These are phyloP conservation scores for Chinchilla lanigera DNA, from an alignment of 2,113 vertebrate species.

Conservation along the genomic window DNA sequence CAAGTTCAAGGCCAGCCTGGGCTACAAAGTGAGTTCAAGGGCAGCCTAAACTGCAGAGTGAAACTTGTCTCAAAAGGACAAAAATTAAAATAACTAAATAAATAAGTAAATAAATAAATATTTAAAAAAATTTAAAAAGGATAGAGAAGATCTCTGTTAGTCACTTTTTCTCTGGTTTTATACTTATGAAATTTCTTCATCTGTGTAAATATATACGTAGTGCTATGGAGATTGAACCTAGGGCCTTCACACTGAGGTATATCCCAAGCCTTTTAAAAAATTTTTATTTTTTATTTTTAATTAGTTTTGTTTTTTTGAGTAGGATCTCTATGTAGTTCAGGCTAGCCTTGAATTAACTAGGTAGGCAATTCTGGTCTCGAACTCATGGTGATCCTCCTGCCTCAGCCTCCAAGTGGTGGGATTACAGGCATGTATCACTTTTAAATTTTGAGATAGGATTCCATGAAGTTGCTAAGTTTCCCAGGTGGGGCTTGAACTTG, in stretches of 20 bases:
- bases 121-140: neutral
- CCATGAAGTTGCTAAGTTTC: neutral
- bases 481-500: neutral
- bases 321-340: neutral
- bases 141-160: neutral
- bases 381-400: neutral
- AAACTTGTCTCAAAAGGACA: neutral
- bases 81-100: neutral
- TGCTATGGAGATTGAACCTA: neutral
- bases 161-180: neutral
- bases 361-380: neutral
- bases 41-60: neutral
- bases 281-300: neutral
- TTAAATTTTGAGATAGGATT: neutral
- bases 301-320: neutral
- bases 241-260: neutral
- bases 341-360: neutral
- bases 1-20: too few species aligned
- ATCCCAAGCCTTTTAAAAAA: neutral
- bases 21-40: neutral
- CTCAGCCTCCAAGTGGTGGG: neutral
- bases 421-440: neutral
- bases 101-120: neutral
- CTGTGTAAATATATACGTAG: neutral
- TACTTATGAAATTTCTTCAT: neutral